Conservation (phyloP, 2,797 vertebrate genomes). For the Tragelaphus oryx region DNA sequence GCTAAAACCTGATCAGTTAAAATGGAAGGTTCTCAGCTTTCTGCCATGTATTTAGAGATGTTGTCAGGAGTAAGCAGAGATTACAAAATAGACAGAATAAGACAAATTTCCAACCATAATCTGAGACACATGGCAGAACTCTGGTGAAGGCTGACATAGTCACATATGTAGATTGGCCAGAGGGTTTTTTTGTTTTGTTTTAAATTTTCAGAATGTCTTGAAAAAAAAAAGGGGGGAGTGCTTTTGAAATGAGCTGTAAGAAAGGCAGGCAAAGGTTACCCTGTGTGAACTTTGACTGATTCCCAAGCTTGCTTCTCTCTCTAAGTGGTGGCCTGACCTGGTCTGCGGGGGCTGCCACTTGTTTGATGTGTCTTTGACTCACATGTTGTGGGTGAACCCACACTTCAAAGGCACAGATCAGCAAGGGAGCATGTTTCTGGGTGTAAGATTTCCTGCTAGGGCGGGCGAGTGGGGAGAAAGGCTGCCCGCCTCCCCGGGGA, state of each 20-base stretch:
- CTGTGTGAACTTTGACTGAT: conserved; percentile 37
- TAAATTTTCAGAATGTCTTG: neutral
- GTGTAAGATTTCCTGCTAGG: conserved; percentile 4
- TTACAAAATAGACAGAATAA: neutral
- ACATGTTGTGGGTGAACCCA: conserved; percentile 69
- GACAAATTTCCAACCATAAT: neutral
- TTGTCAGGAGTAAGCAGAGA: neutral
- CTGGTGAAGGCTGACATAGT: neutral
- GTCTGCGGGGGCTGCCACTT: conserved; percentile 19
- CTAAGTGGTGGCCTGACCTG: conserved; percentile 19
- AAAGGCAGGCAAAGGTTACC: conserved; percentile 54
- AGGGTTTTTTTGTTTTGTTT: neutral
- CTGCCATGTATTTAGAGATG: neutral
- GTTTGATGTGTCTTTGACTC: conserved; percentile 73
- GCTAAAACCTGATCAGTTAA: neutral
- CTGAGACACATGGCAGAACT: conserved; percentile 1
- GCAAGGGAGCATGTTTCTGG: neutral
- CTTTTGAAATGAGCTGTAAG: conserved; percentile 45
- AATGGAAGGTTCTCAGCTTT: neutral
- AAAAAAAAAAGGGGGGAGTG: conserved; percentile 47
- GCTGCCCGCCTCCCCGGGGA: neutral
- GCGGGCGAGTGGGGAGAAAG: neutral
- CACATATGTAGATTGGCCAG: neutral
- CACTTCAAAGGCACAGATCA: conserved; percentile 62
- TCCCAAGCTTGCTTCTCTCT: conserved; percentile 51